Evolutionary conservation across 2,888 invertebrate species (phyloP).

Genomic region (Monoplex corrugatus): DNA sequence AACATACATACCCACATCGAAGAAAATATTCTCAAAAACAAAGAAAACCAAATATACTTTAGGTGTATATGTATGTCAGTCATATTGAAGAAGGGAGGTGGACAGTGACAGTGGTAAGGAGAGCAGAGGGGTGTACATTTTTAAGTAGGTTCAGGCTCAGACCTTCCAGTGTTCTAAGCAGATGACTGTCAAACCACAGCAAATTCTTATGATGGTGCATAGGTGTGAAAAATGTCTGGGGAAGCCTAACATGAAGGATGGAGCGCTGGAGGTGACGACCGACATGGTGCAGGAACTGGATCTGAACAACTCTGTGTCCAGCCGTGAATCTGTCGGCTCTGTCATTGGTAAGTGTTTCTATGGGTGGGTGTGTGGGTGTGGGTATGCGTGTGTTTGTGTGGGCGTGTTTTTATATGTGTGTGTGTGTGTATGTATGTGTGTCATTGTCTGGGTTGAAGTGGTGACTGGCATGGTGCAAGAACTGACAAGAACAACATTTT

Average conservation of each 20-base stretch:
- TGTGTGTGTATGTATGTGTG: not conserved
- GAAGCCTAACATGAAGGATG: not conserved
- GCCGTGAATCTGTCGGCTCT: constrained; percentile 63
- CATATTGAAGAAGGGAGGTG: too few species aligned
- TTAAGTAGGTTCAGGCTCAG: constrained; percentile 29
- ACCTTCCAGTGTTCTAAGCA: too few species aligned
- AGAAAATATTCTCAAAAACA: too few species aligned
- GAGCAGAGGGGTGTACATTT: not conserved
- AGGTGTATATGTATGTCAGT: too few species aligned
- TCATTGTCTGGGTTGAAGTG: not conserved
- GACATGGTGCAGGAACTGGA: constrained; percentile 75
- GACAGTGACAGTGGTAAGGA: not conserved
- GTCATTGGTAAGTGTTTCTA: constrained; percentile 67
- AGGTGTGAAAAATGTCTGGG: constrained; percentile 13
- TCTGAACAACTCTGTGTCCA: constrained; percentile 71
- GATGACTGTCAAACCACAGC: constrained; percentile 36
- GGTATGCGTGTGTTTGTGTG: not conserved
- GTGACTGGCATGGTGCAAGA: too few species aligned
- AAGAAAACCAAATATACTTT: too few species aligned
- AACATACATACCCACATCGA: too few species aligned
- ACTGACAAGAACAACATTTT: too few species aligned
- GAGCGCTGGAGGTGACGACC: constrained; percentile 61
- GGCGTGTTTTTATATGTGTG: not conserved
- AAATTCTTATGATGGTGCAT: not conserved
- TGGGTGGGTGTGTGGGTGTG: not conserved